Conservation (phyloP, 1,140 invertebrate genomes). For the Venustaconcha ellipsiformis region DNA sequence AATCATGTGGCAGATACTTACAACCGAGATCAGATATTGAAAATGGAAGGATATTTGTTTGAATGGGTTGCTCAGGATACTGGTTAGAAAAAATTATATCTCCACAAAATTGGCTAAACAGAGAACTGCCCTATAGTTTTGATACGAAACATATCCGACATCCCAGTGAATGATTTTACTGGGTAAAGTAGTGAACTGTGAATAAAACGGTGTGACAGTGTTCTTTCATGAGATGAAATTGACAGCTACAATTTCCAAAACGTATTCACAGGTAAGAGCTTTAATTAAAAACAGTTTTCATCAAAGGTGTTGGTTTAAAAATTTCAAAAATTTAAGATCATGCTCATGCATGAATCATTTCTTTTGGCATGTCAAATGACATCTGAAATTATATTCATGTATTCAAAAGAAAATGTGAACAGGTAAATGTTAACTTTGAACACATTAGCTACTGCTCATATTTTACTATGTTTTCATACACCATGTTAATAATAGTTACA, state of each 20-base stretch:
- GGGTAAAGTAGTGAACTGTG: background rate
- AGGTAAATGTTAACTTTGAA: too few species aligned
- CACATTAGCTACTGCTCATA: too few species aligned
- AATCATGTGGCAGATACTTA: conserved; percentile 8
- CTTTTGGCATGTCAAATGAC: too few species aligned
- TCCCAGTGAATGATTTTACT: conserved; percentile 16
- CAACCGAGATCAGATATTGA: conserved; percentile 3
- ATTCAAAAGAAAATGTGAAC: too few species aligned
- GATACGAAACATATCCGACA: conserved; percentile 5
- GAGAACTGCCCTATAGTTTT: conserved; percentile 6
- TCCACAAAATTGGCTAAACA: background rate
- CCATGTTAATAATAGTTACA: too few species aligned
- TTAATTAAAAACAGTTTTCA: too few species aligned
- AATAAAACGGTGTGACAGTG: conserved; percentile 3
- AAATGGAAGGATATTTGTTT: conserved; percentile 7
- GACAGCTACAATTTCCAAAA: background rate
- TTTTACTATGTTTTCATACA: too few species aligned
- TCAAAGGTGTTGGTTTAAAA: too few species aligned
- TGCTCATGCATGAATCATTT: too few species aligned
- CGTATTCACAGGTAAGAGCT: conserved; percentile 2
- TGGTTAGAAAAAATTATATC: conserved; percentile 8
- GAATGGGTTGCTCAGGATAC: conserved; percentile 9
- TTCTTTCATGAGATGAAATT: conserved; percentile 1
- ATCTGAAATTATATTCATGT: too few species aligned
- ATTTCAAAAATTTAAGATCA: too few species aligned